These are phyloP conservation scores for Leptarthrus brevirostris DNA, from an alignment of 2,888 invertebrate species.

Conservation along the genomic window DNA sequence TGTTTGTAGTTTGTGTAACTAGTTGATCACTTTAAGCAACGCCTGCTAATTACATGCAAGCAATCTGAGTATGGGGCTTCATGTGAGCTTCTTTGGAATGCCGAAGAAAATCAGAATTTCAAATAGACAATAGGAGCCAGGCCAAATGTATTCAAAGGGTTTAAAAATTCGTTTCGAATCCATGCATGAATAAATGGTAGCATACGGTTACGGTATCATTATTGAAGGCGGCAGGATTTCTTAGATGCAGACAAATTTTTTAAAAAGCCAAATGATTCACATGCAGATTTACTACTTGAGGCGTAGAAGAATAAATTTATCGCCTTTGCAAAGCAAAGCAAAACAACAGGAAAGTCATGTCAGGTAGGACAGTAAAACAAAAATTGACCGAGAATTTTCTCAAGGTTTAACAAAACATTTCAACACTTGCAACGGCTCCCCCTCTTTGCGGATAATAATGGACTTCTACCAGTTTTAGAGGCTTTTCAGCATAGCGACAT, in stretches of 20 bases:
- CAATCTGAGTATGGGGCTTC: not conserved
- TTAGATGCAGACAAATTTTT: too few species aligned
- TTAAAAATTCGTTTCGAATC: not conserved
- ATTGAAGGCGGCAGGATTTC: too few species aligned
- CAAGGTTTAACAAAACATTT: conserved; percentile 17
- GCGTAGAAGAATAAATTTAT: conserved; percentile 3
- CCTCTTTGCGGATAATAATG: too few species aligned
- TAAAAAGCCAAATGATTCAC: too few species aligned
- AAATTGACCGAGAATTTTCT: not conserved
- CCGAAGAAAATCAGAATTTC: conserved; percentile 8
- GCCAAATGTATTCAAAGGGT: conserved; percentile 15
- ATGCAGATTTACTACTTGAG: not conserved
- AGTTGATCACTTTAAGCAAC: not conserved
- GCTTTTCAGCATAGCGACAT: not conserved
- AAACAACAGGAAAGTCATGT: not conserved
- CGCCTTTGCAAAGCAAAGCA: conserved; percentile 10
- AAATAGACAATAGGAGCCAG: not conserved
- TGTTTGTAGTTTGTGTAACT: not conserved
- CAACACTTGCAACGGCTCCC: too few species aligned
- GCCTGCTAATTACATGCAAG: conserved; percentile 16
- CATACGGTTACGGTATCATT: too few species aligned
- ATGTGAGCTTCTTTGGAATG: not conserved
- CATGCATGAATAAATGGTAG: not conserved
- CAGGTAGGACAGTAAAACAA: conserved; percentile 18
- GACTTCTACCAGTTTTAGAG: too few species aligned